Percentiles rank a stretch among this genome's conserved stretches.
Conservation (phyloP, 2,797 vertebrate species). For the Hozukius guyotensis region DNA sequence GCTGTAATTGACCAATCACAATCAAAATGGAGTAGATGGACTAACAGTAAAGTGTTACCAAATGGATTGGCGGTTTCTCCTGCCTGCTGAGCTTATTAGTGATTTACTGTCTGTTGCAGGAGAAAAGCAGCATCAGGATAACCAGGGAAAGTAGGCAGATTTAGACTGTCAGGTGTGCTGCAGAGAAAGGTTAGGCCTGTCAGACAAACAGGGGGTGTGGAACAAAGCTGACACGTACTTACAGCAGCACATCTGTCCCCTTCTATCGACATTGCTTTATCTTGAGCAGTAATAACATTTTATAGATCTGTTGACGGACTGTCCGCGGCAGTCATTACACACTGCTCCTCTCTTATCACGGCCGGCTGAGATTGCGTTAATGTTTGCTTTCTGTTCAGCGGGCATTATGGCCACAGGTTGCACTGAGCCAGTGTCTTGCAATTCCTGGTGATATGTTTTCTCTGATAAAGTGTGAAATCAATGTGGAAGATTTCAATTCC, state of each 20-base stretch:
- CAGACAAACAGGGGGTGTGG: slow-evolving; percentile 49
- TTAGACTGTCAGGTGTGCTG: slow-evolving; percentile 49
- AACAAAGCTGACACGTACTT: slow-evolving; percentile 64
- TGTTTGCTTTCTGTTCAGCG: slow-evolving; percentile 64
- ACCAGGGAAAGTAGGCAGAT: slow-evolving; percentile 22
- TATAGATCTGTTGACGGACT: slow-evolving; percentile 81
- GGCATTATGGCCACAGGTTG: slow-evolving; percentile 58
- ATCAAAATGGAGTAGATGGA: no score
- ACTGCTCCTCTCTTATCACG: slow-evolving; percentile 63
- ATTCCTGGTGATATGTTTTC: slow-evolving; percentile 55
- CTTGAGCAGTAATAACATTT: slow-evolving; percentile 77
- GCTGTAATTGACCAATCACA: no score
- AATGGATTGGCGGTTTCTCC: slow-evolving; percentile 14
- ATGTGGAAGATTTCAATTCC: slow-evolving; percentile 58
- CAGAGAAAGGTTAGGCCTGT: slow-evolving; percentile 60
- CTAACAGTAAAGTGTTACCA: not conserved
- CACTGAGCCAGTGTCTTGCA: slow-evolving; percentile 17
- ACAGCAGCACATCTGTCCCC: slow-evolving; percentile 56
- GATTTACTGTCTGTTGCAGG: slow-evolving; percentile 29
- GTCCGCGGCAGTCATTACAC: slow-evolving; percentile 64
- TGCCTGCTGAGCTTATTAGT: slow-evolving; percentile 5
- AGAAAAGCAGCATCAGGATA: slow-evolving; percentile 25
- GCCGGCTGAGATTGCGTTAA: slow-evolving; percentile 52
- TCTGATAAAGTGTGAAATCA: slow-evolving; percentile 66
- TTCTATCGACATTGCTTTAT: slow-evolving; percentile 60